Evolutionary conservation across 2,113 vertebrate genomes (phyloP).

Genomic region (Spheniscus mendiculus): DNA sequence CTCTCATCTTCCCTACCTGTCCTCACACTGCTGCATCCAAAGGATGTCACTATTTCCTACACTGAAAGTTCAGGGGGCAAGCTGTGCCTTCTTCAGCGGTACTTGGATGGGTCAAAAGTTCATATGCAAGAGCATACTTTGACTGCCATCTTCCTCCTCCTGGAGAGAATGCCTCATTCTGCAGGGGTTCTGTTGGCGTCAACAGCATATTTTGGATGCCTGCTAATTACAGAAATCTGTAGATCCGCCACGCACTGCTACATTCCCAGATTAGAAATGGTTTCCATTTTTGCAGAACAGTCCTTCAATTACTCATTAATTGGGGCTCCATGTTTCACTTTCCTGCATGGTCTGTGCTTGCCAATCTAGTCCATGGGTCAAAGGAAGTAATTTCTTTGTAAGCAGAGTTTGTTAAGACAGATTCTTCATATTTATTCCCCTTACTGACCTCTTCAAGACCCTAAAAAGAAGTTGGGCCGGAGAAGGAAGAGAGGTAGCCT

Average conservation of each 20-base stretch:
- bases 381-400: background rate
- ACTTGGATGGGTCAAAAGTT: background rate
- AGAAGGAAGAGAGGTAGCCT: background rate
- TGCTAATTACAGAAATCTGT: background rate
- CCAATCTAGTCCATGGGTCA: background rate
- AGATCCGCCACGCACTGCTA: background rate
- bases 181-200: background rate
- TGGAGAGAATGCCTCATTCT: background rate
- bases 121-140: background rate
- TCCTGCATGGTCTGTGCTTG: background rate
- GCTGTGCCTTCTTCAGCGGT: background rate
- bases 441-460: background rate
- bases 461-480: background rate
- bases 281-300: background rate
- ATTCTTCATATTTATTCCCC: background rate
- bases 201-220: background rate
- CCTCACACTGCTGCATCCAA: background rate
- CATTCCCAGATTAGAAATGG: background rate
- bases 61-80: background rate
- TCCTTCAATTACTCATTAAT: constrained; percentile 5
- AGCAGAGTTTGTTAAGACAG: background rate
- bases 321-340: background rate
- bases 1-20: background rate
- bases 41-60: background rate
- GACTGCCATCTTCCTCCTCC: background rate